Evolutionary conservation across 2,797 vertebrate species (phyloP).

Genomic region (Brachyrhaphis roseni): DNA sequence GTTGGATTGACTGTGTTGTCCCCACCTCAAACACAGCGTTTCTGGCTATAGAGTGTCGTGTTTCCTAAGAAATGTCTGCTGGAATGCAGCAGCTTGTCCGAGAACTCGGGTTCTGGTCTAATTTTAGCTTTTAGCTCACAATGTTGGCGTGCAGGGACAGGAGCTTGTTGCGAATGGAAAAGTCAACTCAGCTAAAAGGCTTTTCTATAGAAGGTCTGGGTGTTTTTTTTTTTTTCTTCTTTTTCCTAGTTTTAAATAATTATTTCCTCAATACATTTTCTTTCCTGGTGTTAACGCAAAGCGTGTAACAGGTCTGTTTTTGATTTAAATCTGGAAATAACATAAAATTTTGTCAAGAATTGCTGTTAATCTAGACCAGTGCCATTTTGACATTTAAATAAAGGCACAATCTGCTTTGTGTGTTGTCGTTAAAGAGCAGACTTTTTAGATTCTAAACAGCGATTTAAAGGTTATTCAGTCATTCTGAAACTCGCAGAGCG

Average conservation of each 20-base stretch:
- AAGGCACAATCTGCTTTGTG: background rate
- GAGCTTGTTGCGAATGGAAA: constrained; percentile 74
- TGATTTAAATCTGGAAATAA: background rate
- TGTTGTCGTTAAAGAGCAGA: background rate
- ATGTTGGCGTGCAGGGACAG: constrained; percentile 73
- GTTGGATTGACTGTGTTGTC: constrained; percentile 34
- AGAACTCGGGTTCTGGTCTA: constrained; percentile 75
- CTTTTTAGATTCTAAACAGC: background rate
- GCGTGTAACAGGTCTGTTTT: background rate
- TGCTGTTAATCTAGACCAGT: background rate
- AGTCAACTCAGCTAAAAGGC: constrained; percentile 50
- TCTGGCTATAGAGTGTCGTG: constrained; percentile 73
- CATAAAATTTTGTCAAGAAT: background rate
- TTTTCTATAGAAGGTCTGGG: constrained; percentile 22
- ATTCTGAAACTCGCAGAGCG: background rate
- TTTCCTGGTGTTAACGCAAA: background rate
- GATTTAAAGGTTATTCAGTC: background rate
- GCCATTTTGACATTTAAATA: background rate
- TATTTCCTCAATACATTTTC: constrained; percentile 2
- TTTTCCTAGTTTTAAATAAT: background rate
- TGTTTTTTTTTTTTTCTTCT: background rate
- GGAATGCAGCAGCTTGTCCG: constrained; percentile 80
- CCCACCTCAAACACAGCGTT: constrained; percentile 61
- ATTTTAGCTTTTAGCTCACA: constrained; percentile 78
- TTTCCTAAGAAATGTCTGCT: constrained; percentile 75